Evolutionary conservation across 2,888 invertebrate species (phyloP), one percentile per base, ranked within the genome.

Genomic region (Drosophila falleni): DNA sequence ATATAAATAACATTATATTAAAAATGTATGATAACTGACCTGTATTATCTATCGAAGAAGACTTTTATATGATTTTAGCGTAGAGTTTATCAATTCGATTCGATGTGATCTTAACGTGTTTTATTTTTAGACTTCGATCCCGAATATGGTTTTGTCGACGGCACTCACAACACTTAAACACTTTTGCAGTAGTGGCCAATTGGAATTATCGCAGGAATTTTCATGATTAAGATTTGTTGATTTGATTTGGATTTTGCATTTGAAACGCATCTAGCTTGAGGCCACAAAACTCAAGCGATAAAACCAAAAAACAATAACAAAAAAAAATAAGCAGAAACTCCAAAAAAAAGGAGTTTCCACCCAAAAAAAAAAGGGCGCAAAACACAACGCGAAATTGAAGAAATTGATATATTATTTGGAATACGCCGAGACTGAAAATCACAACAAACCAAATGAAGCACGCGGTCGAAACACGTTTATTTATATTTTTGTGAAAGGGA

Each of bases 91-190:
- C 13, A 49, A 33, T 33, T 23, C 13, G 31, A 44, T 42, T 19
- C n/a, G 35, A 2, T 54, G 33, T 54, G 10, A 46, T 5, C 37
- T 16, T 16, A 41, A 16, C 13, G n/a, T 35, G 29, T 23, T 23
- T 29, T 13, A 15, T 44, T 23, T n/a, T 51, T 10, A 37, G 16
- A 16, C 23, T 39, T 31, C 62, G 44, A 51, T 39, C 31, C 23
- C 33, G 44, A 39, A 35, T 10, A 42, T 37, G 9, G 19, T 46
- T 33, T 47, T 42, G 19, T n/a, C 16, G 19, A 35, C 19, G 15
- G 39, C 74, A 73, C 74, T 56, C 75, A 74, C 68, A 56, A 51
- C 33, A 55, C 55, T 56, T 49, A 5, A 56, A 54, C 75, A 74
- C 63, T 35, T 49, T 54, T 44, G 23, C 8, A 35, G 53, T 39